Conservation (phyloP, 1,140 invertebrate species). For the Sesamia nonagrioides region DNA sequence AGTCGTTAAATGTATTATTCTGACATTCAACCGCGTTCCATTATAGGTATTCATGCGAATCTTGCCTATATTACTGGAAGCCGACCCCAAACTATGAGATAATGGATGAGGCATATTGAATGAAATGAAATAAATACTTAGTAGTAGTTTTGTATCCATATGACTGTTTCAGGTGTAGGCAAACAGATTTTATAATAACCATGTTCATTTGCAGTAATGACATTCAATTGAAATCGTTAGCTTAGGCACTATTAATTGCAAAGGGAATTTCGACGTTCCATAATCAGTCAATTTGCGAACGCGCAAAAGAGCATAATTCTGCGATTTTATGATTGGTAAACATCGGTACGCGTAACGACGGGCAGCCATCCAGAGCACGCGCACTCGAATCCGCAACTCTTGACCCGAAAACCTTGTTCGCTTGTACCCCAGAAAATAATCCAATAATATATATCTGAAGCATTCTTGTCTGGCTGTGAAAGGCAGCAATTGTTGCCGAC, state of each 20-base stretch:
- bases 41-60: too few species aligned
- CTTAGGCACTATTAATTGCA: background rate
- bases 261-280: conserved; percentile 1
- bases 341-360: conserved; percentile 24
- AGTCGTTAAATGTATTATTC: too few species aligned
- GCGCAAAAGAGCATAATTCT: conserved; percentile 17
- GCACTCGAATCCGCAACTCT: conserved; percentile 39
- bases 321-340: conserved; percentile 37
- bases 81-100: too few species aligned
- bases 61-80: too few species aligned
- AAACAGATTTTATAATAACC: background rate
- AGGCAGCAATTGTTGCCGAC: conserved; percentile 26
- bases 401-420: conserved; percentile 48
- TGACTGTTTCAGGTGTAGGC: background rate
- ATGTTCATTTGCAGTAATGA: conserved; percentile 15
- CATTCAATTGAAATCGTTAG: background rate
- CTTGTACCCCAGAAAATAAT: conserved; percentile 44
- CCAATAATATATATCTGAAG: conserved; percentile 44
- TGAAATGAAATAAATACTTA: background rate
- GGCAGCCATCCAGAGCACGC: conserved; percentile 23
- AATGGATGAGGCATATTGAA: too few species aligned
- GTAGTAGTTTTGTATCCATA: background rate
- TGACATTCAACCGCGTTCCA: too few species aligned
- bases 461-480: conserved; percentile 45
- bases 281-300: conserved; percentile 12